Evolutionary conservation across 2,888 invertebrate species (phyloP).

Genomic region (Steinernema scapterisci): DNA sequence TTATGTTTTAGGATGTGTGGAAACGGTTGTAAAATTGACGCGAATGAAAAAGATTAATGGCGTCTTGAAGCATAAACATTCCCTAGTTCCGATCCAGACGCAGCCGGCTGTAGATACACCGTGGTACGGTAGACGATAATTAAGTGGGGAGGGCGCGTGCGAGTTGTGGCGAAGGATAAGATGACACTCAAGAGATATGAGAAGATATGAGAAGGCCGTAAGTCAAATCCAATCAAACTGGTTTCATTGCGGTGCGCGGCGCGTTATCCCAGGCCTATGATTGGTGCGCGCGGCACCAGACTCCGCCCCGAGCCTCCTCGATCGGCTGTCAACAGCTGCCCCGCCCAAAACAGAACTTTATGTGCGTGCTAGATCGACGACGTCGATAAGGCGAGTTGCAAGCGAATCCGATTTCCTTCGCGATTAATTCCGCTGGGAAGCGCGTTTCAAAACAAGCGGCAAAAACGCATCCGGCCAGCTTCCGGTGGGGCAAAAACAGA

Average conservation of each 20-base stretch:
- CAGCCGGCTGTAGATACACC: background rate
- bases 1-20: conserved; percentile 31
- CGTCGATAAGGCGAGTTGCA: conserved; percentile 15
- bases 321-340: conserved; percentile 21
- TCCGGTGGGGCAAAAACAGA: no score
- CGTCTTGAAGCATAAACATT: conserved; percentile 19
- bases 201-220: background rate
- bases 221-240: conserved; percentile 22
- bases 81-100: background rate
- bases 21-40: conserved; percentile 23
- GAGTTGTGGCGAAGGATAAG: background rate
- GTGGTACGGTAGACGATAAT: conserved; percentile 23
- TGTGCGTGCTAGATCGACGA: background rate
- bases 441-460: background rate
- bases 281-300: conserved; percentile 24
- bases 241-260: conserved; percentile 27
- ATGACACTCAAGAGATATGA: conserved; percentile 17
- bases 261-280: background rate
- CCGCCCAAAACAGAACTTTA: conserved; percentile 29
- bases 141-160: conserved; percentile 2
- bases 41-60: conserved; percentile 25
- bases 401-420: background rate
- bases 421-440: background rate
- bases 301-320: conserved; percentile 11
- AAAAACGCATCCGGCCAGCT: background rate